Conservation (phyloP, 2,888 invertebrate genomes). For the Stenolophus ochropezus region DNA sequence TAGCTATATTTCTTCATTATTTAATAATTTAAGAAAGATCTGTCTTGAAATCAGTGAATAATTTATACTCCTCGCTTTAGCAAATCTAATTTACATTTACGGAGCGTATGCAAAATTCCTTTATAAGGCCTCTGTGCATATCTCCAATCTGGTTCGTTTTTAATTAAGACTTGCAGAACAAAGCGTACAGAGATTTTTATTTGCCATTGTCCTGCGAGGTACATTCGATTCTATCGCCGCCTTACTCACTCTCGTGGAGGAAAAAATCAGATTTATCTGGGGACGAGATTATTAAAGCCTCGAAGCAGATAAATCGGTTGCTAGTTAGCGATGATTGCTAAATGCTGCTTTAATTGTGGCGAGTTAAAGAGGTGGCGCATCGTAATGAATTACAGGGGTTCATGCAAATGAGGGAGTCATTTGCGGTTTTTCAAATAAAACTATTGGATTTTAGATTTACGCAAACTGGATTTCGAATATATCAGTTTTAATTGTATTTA, state of each 20-base stretch:
- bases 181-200: not conserved
- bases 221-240: not conserved
- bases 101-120: not conserved
- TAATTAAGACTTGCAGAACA: slow-evolving; percentile 7
- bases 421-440: not conserved
- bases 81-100: not conserved
- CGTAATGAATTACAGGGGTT: not conserved
- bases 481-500: not conserved
- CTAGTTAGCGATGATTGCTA: not conserved
- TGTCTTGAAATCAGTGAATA: not conserved
- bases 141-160: not conserved
- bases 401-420: not conserved
- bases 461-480: not conserved
- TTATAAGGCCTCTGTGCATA: not conserved
- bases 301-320: not conserved
- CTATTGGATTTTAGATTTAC: not conserved
- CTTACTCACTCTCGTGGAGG: not conserved
- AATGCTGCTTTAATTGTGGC: not conserved
- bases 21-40: not conserved
- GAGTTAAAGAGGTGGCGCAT: not conserved
- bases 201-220: not conserved
- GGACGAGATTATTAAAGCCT: not conserved
- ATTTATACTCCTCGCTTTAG: not conserved
- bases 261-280: slow-evolving; percentile 11
- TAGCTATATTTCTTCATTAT: not conserved